Conservation (phyloP, 2,113 vertebrate genomes). For the Neodontobutis hainanensis region DNA sequence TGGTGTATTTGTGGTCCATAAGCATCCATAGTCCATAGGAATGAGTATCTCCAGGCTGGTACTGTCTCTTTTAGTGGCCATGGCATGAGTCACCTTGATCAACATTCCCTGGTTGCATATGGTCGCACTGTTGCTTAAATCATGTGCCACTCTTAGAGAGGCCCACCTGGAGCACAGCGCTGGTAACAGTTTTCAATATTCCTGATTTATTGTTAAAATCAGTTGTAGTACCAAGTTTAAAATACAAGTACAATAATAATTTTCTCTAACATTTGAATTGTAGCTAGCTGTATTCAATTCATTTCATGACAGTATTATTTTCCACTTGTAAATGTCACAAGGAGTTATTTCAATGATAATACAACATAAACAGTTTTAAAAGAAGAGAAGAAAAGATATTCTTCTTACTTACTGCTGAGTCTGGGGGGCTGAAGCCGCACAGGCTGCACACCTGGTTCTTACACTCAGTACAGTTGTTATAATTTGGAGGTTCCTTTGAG, state of each 20-base stretch:
- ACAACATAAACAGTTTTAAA: neutral
- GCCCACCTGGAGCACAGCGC: slow-evolving; percentile 12
- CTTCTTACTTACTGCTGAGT: slow-evolving; percentile 75
- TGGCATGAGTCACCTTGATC: slow-evolving; percentile 73
- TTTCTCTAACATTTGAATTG: no score
- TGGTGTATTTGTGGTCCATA: slow-evolving; percentile 27
- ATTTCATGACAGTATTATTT: neutral
- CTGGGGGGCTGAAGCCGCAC: slow-evolving; percentile 94
- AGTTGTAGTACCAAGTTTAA: neutral
- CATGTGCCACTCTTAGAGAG: slow-evolving; percentile 25
- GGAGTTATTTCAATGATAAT: neutral
- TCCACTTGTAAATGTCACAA: neutral
- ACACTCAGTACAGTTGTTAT: slow-evolving; percentile 92
- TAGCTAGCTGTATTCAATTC: neutral
- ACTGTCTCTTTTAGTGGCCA: slow-evolving; percentile 63
- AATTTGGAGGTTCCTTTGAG: slow-evolving; percentile 88
- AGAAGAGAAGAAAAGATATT: neutral
- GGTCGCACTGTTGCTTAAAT: slow-evolving; percentile 57
- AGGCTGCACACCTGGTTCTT: slow-evolving; percentile 92
- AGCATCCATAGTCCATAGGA: slow-evolving; percentile 37
- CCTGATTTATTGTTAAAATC: neutral
- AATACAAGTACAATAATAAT: neutral
- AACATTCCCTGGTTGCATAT: slow-evolving; percentile 67
- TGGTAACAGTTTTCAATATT: neutral
- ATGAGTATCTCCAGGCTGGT: slow-evolving; percentile 42